phyloP scores from a whole-genome alignment of 2,888 invertebrate genomes.

The Nemotelus nigrinus region DNA sequence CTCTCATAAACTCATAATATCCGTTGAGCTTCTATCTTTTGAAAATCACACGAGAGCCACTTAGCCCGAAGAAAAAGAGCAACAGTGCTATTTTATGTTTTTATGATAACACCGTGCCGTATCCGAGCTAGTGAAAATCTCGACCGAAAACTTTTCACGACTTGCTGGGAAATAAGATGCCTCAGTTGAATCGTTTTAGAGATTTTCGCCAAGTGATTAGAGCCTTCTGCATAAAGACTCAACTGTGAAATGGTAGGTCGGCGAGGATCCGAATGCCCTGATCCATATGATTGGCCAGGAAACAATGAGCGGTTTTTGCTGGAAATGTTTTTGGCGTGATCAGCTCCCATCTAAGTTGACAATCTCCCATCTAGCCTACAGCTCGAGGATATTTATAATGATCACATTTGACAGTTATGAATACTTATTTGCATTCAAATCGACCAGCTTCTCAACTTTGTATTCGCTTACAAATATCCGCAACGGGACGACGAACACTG shows the following conservation, averaged over 20 bases:
- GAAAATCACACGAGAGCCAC: constrained; percentile 36
- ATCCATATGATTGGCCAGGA: constrained; percentile 3
- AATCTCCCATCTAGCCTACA: constrained; percentile 42
- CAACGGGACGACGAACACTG: not conserved
- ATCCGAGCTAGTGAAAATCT: constrained; percentile 12
- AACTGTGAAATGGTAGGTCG: not conserved
- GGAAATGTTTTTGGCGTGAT: constrained; percentile 35
- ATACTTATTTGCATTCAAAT: constrained; percentile 41
- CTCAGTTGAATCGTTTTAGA: constrained; percentile 17
- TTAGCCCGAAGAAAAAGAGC: constrained; percentile 25
- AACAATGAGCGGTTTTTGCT: not conserved
- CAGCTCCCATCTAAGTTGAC: constrained; percentile 39
- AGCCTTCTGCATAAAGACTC: not conserved
- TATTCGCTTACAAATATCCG: not conserved
- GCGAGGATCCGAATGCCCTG: not conserved
- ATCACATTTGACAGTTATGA: constrained; percentile 46
- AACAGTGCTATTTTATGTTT: constrained; percentile 17
- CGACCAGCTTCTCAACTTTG: not conserved
- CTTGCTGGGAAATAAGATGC: constrained; percentile 26
- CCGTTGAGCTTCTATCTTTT: constrained; percentile 4
- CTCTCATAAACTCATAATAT: constrained; percentile 11
- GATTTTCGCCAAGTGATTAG: constrained; percentile 39
- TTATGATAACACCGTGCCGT: constrained; percentile 4
- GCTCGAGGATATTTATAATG: constrained; percentile 44
- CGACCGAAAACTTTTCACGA: constrained; percentile 32